A percentile compares a stretch with the other conserved stretches of the same genome.
phyloP scores from a whole-genome alignment of 2,797 vertebrate genomes.

The Glyptemys insculpta region DNA sequence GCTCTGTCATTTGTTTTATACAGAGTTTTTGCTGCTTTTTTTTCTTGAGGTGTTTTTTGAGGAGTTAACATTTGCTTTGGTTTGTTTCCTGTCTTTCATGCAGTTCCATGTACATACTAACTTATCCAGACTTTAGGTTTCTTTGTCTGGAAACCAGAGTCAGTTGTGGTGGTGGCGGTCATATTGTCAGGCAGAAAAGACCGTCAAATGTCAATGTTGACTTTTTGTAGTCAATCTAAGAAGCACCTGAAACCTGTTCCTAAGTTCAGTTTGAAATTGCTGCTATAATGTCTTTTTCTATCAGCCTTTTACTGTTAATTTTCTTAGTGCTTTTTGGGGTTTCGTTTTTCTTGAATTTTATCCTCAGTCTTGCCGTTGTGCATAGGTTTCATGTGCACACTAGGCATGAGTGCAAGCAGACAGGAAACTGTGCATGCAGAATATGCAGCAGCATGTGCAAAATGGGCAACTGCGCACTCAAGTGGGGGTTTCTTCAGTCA shows the following conservation, averaged over 20 bases:
- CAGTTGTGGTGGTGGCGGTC: not conserved
- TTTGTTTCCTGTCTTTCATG: not conserved
- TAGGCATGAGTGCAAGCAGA: not conserved
- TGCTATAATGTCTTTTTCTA: not conserved
- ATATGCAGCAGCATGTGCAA: not conserved
- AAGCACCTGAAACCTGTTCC: not conserved
- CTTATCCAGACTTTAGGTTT: not conserved
- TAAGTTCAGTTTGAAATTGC: not conserved
- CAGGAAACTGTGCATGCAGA: not conserved
- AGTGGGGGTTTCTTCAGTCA: not conserved
- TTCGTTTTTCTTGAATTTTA: not conserved
- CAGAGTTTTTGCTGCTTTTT: not conserved
- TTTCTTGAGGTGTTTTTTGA: not conserved
- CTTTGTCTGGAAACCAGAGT: not conserved
- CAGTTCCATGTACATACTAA: not conserved
- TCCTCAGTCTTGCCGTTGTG: not conserved
- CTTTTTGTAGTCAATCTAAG: not conserved
- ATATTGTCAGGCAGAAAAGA: not conserved
- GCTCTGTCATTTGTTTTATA: fast-evolving
- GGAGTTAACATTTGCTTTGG: not conserved
- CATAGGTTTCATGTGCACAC: not conserved
- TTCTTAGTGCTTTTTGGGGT: not conserved
- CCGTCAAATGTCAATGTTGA: not conserved
- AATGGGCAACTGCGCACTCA: not conserved
- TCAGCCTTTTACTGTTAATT: not conserved